These are phyloP conservation scores for Thamnophis sirtalis DNA, from an alignment of 2,113 vertebrate genomes.

Conservation along the genomic window DNA sequence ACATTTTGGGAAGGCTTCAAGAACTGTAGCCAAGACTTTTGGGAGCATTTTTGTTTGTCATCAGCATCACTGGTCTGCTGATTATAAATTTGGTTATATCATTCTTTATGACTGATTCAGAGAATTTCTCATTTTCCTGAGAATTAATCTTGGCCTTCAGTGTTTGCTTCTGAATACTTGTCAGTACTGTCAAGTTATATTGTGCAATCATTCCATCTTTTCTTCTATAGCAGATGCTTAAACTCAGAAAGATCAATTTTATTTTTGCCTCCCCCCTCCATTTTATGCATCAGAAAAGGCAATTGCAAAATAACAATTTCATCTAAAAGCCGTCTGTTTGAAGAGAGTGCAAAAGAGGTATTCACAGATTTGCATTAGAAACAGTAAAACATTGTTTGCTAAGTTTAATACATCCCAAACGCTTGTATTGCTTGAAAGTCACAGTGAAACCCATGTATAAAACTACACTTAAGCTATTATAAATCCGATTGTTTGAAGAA, in stretches of 20 bases:
- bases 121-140: background rate
- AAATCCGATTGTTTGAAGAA: background rate
- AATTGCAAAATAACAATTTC: background rate
- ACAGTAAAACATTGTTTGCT: background rate
- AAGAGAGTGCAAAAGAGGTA: background rate
- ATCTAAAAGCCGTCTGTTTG: background rate
- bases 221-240: background rate
- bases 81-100: background rate
- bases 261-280: background rate
- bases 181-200: background rate
- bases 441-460: background rate
- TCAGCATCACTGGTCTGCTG: background rate
- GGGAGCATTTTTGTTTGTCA: background rate
- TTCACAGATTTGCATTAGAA: background rate
- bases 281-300: background rate
- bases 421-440: background rate
- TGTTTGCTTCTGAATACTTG: background rate
- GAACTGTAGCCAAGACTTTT: background rate
- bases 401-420: background rate
- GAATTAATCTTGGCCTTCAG: background rate
- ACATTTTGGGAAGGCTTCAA: background rate
- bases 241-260: background rate
- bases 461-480: background rate
- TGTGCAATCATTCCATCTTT: background rate
- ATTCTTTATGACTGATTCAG: background rate